Percentiles rank a stretch among this genome's conserved stretches.
Evolutionary conservation across 2,888 invertebrate genomes (phyloP).

Genomic region (Hydriomena furcata): DNA sequence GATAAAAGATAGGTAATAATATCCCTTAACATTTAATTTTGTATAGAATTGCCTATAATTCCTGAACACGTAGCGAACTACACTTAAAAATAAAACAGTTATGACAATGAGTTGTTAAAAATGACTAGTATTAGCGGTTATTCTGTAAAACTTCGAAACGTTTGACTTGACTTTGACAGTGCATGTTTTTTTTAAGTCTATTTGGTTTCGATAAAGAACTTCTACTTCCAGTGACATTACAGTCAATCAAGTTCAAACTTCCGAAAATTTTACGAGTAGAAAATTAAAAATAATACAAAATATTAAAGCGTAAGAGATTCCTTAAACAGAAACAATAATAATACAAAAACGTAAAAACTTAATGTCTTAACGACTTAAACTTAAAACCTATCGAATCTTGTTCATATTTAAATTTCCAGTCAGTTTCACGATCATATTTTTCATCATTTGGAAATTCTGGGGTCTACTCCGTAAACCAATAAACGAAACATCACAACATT

Average conservation of each 20-base stretch:
- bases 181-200: neutral
- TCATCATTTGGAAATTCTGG: too few relatives aligned
- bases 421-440: too few relatives aligned
- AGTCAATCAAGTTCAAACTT: neutral
- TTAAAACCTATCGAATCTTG: too few relatives aligned
- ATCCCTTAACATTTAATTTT: too few relatives aligned
- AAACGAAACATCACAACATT: too few relatives aligned
- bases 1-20: too few relatives aligned
- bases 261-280: neutral
- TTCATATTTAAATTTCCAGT: too few relatives aligned
- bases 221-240: neutral
- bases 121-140: constrained; percentile 59
- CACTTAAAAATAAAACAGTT: constrained; percentile 21
- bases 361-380: neutral
- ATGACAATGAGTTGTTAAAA: constrained; percentile 54
- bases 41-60: too few relatives aligned
- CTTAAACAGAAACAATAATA: neutral
- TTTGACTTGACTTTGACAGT: constrained; percentile 12
- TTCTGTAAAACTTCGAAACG: constrained; percentile 6
- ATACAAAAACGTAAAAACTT: neutral
- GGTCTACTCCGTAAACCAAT: too few relatives aligned
- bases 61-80: constrained; percentile 27
- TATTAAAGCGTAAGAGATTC: constrained; percentile 17
- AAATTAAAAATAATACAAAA: constrained; percentile 6
- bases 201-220: neutral